Conservation (phyloP, 1,140 invertebrate genomes). For the Lordiphosa stackelbergi region DNA sequence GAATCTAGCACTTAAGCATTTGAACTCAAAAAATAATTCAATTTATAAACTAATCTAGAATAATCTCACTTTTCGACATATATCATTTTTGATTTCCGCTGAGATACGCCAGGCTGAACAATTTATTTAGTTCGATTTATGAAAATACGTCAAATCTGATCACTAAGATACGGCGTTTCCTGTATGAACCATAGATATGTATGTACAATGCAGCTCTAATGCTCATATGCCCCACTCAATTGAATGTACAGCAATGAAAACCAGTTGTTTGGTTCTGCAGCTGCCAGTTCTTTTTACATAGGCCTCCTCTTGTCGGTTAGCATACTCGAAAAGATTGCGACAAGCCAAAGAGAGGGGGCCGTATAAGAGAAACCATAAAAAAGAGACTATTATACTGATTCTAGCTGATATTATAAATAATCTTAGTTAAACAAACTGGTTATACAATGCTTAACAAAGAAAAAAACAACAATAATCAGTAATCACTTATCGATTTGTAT, state of each 20-base stretch:
- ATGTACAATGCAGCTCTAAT: no score
- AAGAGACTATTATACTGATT: not conserved
- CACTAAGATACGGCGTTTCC: no score
- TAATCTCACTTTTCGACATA: no score
- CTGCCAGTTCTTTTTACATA: conserved; percentile 39
- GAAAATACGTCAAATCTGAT: no score
- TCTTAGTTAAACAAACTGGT: conserved; percentile 8
- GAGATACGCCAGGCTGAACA: no score
- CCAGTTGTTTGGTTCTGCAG: conserved; percentile 67
- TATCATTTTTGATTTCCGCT: no score
- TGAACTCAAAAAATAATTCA: no score
- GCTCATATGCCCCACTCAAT: conserved; percentile 4
- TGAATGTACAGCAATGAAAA: conserved; percentile 44
- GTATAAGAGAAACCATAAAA: conserved; percentile 7
- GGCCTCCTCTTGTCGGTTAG: conserved; percentile 11
- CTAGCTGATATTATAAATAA: no score
- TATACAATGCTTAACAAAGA: conserved; percentile 24
- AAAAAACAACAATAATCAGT: conserved; percentile 18
- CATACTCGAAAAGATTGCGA: conserved; percentile 30
- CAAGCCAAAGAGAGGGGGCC: conserved; percentile 22
- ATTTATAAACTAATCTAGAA: no score
- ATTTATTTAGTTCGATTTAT: no score
- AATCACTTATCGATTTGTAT: conserved; percentile 43
- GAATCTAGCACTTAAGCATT: no score
- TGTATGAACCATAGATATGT: no score